Conservation (phyloP, 1,140 invertebrate genomes). For the Bombus affinis region DNA sequence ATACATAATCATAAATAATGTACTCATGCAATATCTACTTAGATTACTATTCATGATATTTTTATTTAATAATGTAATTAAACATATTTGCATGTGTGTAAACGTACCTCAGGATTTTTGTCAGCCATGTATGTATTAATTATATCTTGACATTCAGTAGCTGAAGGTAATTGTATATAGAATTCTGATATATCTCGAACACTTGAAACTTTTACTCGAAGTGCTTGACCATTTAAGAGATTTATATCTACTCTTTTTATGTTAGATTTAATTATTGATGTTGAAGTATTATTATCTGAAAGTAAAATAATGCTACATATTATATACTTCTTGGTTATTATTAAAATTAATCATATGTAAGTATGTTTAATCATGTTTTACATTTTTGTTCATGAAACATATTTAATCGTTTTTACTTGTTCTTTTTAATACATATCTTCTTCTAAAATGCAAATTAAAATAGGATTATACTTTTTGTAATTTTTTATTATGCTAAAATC, state of each 20-base stretch:
- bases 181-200: slow-evolving; percentile 76
- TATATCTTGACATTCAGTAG: slow-evolving; percentile 63
- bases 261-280: slow-evolving; percentile 17
- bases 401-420: neutral
- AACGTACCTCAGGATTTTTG: slow-evolving; percentile 71
- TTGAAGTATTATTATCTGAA: slow-evolving; percentile 36
- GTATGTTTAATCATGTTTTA: neutral
- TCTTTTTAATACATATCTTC: neutral
- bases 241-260: slow-evolving; percentile 72
- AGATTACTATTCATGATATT: neutral
- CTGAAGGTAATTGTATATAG: slow-evolving; percentile 77
- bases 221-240: slow-evolving; percentile 75
- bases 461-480: neutral
- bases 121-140: slow-evolving; percentile 72
- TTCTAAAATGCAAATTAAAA: neutral
- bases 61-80: slow-evolving; percentile 13
- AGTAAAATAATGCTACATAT: slow-evolving; percentile 20
- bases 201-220: slow-evolving; percentile 75
- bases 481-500: neutral
- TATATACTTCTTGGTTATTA: neutral
- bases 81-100: slow-evolving; percentile 2
- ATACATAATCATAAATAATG: neutral
- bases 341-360: neutral
- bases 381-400: neutral
- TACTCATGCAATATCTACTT: neutral